phyloP scores from a whole-genome alignment of 2,888 invertebrate genomes.

The Schizotus pectinicornis region DNA sequence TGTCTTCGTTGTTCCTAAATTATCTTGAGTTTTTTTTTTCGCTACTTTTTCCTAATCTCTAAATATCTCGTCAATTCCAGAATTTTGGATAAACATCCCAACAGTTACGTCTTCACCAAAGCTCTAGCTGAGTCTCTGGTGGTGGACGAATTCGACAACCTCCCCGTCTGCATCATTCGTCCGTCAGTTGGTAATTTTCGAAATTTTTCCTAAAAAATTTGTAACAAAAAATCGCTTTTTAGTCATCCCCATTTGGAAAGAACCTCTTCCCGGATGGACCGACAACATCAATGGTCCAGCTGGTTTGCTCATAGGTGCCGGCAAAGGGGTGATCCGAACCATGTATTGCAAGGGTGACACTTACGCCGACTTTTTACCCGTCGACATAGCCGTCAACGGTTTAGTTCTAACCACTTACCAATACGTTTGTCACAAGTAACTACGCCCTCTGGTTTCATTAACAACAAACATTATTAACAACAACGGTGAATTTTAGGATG shows the following conservation, averaged over 20 bases:
- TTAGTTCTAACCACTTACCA: constrained; percentile 50
- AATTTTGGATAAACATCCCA: constrained; percentile 76
- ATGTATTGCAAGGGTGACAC: constrained; percentile 83
- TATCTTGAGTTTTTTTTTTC: no score
- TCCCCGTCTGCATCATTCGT: constrained; percentile 80
- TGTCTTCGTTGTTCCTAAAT: no score
- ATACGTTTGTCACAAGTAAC: no score
- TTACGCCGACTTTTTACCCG: constrained; percentile 81
- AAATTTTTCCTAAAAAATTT: no score
- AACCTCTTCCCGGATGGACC: constrained; percentile 88
- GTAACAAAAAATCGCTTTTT: constrained; percentile 25
- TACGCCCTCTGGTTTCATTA: no score
- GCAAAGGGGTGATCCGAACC: constrained; percentile 85
- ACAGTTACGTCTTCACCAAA: constrained; percentile 92
- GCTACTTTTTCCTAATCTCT: no score
- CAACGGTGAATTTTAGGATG: constrained; percentile 62
- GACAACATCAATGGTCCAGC: constrained; percentile 93
- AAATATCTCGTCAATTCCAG: constrained; percentile 50
- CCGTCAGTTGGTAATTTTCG: constrained; percentile 73
- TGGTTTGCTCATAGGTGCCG: constrained; percentile 80
- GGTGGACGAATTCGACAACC: constrained; percentile 72
- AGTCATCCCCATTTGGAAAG: constrained; percentile 87
- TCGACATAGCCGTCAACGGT: constrained; percentile 81
- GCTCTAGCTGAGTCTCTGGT: constrained; percentile 84
- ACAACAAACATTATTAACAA: no score